phyloP scores from a whole-genome alignment of 2,113 vertebrate species.

The Zeus faber region DNA sequence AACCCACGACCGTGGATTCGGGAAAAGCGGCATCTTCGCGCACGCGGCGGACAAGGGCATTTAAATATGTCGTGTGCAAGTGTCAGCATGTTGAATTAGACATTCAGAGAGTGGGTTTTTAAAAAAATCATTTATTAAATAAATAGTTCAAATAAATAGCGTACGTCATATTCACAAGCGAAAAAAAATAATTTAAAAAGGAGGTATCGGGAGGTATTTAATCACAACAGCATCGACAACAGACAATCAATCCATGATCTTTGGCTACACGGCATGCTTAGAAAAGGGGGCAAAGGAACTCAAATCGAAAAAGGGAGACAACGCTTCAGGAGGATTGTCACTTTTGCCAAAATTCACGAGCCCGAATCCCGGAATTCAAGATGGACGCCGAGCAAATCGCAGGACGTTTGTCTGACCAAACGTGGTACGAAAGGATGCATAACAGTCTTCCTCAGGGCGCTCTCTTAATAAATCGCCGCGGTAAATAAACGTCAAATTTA shows the following conservation, averaged over 20 bases:
- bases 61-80: too few species aligned
- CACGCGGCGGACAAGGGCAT: too few species aligned
- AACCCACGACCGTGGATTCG: too few species aligned
- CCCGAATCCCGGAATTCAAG: slow-evolving; percentile 12
- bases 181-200: slow-evolving; percentile 70
- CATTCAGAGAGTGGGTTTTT: slow-evolving; percentile 22
- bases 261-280: slow-evolving; percentile 69
- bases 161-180: slow-evolving; percentile 74
- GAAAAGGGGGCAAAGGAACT: slow-evolving; percentile 21
- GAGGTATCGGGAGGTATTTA: slow-evolving; percentile 45
- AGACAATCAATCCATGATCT: slow-evolving; percentile 67
- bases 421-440: background rate
- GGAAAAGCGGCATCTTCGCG: too few species aligned
- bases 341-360: slow-evolving; percentile 16
- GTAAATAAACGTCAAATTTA: slow-evolving; percentile 8
- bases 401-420: background rate
- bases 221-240: slow-evolving; percentile 47
- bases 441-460: background rate
- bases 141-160: slow-evolving; percentile 79
- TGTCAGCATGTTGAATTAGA: background rate
- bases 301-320: slow-evolving; percentile 13
- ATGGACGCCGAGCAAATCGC: slow-evolving; percentile 4
- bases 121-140: slow-evolving; percentile 69
- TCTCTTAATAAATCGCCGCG: slow-evolving; percentile 25
- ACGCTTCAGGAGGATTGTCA: slow-evolving; percentile 45